Percentiles rank a stretch among this genome's conserved stretches.
Conservation (phyloP, 2,888 invertebrate genomes). For the Platycnemis pennipes region DNA sequence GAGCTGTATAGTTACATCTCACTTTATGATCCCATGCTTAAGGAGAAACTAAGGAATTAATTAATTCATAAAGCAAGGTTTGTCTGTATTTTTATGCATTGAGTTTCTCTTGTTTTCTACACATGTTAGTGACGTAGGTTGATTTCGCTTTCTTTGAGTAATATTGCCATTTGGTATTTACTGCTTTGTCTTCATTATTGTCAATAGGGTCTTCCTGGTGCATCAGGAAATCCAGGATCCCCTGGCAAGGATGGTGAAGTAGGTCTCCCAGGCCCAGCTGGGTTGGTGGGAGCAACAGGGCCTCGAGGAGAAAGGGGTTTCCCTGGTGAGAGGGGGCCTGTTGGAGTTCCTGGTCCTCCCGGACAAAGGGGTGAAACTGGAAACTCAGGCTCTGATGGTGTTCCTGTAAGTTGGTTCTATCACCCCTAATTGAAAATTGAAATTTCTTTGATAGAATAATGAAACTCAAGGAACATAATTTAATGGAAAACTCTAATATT, state of each 20-base stretch:
- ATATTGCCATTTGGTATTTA: not conserved
- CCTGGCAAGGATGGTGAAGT: constrained; percentile 91
- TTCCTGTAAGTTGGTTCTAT: constrained; percentile 80
- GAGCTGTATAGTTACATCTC: too few relatives aligned
- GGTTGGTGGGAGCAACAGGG: constrained; percentile 77
- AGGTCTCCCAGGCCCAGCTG: constrained; percentile 85
- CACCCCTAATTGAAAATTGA: not conserved
- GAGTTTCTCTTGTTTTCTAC: too few relatives aligned
- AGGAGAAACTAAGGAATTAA: too few relatives aligned
- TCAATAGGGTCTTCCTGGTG: constrained; percentile 86
- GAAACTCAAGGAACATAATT: not conserved
- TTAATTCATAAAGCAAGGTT: too few relatives aligned
- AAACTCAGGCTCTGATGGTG: constrained; percentile 85
- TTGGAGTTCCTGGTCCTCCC: constrained; percentile 84
- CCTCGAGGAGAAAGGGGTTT: constrained; percentile 85
- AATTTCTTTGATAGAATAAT: not conserved
- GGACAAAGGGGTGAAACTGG: constrained; percentile 86
- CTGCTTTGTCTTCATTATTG: constrained; percentile 6
- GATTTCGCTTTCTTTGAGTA: not conserved
- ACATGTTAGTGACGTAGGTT: not conserved
- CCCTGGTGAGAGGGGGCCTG: constrained; percentile 87
- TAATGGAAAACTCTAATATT: not conserved
- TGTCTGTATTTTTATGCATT: not conserved
- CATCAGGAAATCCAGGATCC: constrained; percentile 86
- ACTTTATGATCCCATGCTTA: too few relatives aligned